These are phyloP conservation scores for Gallinago solitaria DNA, from an alignment of 2,797 vertebrate genomes.

Conservation along the genomic window DNA sequence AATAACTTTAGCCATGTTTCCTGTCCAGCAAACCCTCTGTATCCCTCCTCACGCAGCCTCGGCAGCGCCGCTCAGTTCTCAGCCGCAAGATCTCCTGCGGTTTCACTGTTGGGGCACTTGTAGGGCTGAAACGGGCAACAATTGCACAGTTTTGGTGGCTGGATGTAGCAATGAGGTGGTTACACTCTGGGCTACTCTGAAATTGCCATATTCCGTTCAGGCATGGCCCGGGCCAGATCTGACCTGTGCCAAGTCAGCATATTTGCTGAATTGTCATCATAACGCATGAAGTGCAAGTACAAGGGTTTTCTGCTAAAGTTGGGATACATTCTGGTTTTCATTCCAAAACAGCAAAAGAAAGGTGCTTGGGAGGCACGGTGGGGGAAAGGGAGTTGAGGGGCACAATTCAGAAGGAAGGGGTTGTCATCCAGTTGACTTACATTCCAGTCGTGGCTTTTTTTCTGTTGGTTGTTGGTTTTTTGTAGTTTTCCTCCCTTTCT, in stretches of 20 bases:
- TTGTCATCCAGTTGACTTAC: background rate
- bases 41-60: background rate
- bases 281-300: background rate
- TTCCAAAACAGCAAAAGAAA: background rate
- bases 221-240: background rate
- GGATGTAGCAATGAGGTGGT: background rate
- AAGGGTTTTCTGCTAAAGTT: background rate
- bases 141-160: background rate
- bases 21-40: background rate
- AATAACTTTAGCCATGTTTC: constrained; percentile 30
- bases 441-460: background rate
- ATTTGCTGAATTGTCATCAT: background rate
- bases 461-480: background rate
- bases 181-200: background rate
- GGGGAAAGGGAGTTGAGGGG: background rate
- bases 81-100: background rate
- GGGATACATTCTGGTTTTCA: background rate
- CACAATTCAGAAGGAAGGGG: background rate
- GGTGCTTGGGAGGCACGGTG: background rate
- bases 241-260: background rate
- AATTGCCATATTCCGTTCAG: background rate
- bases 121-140: background rate
- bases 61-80: background rate
- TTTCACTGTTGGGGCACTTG: background rate
- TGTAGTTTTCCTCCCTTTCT: too few species aligned